phyloP scores from a whole-genome alignment of 2,888 invertebrate genomes.

The Torymus aiolomorphi region DNA sequence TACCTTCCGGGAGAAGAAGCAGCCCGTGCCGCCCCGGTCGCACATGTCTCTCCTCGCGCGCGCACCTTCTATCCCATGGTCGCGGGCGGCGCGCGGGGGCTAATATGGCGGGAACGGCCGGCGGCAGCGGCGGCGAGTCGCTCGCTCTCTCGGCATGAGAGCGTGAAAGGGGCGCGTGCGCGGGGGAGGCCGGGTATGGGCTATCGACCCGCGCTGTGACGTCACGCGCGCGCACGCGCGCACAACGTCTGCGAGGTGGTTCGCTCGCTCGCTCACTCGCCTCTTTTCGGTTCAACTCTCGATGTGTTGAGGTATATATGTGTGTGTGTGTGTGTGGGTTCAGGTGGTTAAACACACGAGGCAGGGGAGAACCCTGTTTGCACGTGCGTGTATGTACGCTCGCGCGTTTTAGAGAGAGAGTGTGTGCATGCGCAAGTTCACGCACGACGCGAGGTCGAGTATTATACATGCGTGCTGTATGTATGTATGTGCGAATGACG shows the following conservation, averaged over 20 bases:
- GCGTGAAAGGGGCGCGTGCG: conserved; percentile 60
- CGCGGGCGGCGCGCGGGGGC: conserved; percentile 51
- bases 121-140: conserved; percentile 43
- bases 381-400: too few species aligned
- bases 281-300: too few species aligned
- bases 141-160: conserved; percentile 43
- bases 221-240: conserved; percentile 64
- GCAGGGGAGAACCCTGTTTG: too few species aligned
- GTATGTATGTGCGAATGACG: too few species aligned
- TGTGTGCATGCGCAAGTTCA: too few species aligned
- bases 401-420: too few species aligned
- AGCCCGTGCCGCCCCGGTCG: conserved; percentile 84
- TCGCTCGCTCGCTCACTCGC: too few species aligned
- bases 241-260: not conserved
- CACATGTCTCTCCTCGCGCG: conserved; percentile 77
- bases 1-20: conserved; percentile 82
- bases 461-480: too few species aligned
- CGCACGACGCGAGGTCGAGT: too few species aligned
- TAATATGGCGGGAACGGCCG: conserved; percentile 72
- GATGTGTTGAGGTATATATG: too few species aligned
- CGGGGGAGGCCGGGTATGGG: conserved; percentile 65
- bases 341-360: too few species aligned
- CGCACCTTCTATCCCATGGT: conserved; percentile 69
- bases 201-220: conserved; percentile 73
- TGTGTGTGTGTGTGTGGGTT: too few species aligned